A percentile compares a stretch with the other conserved stretches of the same genome.
Conservation (phyloP, 2,888 invertebrate species). For the Scrobipalpa costella region DNA sequence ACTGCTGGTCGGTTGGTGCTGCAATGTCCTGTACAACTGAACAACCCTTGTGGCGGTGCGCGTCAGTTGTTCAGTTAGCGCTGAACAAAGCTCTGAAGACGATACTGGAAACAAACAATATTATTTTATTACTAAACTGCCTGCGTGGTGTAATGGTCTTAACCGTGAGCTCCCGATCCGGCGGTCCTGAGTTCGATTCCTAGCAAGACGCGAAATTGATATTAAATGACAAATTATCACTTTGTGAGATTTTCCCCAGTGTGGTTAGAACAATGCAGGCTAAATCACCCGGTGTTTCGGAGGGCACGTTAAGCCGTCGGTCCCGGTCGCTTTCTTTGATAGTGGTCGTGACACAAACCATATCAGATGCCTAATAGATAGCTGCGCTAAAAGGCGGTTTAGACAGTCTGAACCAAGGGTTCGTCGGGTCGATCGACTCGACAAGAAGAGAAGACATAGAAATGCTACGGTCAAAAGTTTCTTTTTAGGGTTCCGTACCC, state of each 20-base stretch:
- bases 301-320: too few species aligned
- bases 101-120: conserved; percentile 57
- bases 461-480: too few species aligned
- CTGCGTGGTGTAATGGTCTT: background rate
- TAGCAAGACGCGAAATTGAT: background rate
- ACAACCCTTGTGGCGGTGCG: conserved; percentile 86
- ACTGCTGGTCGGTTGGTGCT: conserved; percentile 77
- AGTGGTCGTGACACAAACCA: too few species aligned
- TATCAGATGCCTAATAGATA: too few species aligned
- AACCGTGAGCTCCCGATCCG: background rate
- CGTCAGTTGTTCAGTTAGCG: conserved; percentile 81
- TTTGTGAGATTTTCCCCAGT: background rate
- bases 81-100: conserved; percentile 75
- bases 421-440: too few species aligned
- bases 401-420: too few species aligned
- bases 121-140: background rate
- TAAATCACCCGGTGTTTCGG: too few species aligned
- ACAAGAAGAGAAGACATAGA: too few species aligned
- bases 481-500: too few species aligned
- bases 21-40: conserved; percentile 84
- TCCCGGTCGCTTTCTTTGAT: too few species aligned
- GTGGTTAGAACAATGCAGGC: background rate
- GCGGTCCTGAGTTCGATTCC: background rate
- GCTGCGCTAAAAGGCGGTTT: too few species aligned
- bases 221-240: background rate